Evolutionary conservation across 2,113 vertebrate species (phyloP).

Genomic region (Hemicordylus capensis): DNA sequence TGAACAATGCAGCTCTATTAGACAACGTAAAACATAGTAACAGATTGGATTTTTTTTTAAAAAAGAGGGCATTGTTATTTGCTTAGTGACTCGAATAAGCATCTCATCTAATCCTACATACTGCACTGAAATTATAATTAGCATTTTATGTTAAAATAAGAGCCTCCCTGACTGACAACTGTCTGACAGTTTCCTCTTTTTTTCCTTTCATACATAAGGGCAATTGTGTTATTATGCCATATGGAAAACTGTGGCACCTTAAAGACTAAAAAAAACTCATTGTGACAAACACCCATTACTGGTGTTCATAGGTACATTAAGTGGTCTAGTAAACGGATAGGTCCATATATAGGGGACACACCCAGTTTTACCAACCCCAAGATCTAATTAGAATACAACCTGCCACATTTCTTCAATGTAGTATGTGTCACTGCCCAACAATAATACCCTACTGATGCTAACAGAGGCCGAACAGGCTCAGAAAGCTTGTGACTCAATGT

Average conservation of each 20-base stretch:
- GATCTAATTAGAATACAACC: too few species aligned
- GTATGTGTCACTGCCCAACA: background rate
- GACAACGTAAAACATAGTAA: background rate
- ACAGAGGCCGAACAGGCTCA: background rate
- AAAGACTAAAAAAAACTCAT: background rate
- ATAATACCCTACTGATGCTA: background rate
- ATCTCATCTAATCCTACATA: background rate
- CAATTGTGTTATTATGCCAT: background rate
- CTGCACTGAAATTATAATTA: background rate
- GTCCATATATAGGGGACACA: background rate
- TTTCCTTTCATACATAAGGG: background rate
- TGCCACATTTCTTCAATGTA: background rate
- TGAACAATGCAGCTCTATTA: background rate
- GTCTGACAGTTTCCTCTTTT: background rate
- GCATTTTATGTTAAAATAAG: too few species aligned
- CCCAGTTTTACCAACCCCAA: background rate
- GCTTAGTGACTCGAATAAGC: background rate
- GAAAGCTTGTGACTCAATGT: background rate
- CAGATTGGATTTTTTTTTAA: background rate
- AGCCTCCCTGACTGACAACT: too few species aligned
- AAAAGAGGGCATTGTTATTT: background rate
- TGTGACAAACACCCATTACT: background rate
- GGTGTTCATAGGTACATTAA: background rate
- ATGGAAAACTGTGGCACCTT: background rate
- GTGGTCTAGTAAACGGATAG: background rate